These are phyloP conservation scores for Temnothorax longispinosus DNA, from an alignment of 1,140 invertebrate genomes.

Conservation along the genomic window DNA sequence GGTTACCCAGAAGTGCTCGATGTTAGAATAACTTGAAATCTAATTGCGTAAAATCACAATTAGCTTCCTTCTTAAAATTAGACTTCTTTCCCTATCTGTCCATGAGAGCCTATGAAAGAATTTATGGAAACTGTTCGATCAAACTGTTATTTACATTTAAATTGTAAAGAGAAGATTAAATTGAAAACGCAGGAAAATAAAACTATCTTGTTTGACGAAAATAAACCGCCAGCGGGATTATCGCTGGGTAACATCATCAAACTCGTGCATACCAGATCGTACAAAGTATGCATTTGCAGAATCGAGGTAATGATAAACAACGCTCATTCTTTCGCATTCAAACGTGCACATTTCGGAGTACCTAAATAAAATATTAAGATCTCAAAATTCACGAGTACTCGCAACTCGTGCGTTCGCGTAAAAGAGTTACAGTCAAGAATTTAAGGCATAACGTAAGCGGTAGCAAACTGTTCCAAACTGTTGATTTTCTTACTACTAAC, in stretches of 20 bases:
- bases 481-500: no score
- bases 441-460: no score
- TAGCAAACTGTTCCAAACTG: no score
- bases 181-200: neutral
- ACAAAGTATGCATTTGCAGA: neutral
- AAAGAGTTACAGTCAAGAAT: no score
- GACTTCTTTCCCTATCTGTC: neutral
- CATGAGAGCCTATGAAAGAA: neutral
- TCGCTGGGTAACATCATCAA: neutral
- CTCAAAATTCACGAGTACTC: no score
- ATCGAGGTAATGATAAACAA: conserved; percentile 7
- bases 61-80: neutral
- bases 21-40: neutral
- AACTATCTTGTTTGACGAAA: neutral
- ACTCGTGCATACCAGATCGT: neutral
- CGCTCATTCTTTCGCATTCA: neutral
- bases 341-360: neutral
- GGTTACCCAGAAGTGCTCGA: neutral
- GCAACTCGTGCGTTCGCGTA: no score
- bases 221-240: neutral
- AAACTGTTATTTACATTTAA: neutral
- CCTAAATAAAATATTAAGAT: neutral
- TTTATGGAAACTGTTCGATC: neutral
- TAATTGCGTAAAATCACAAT: neutral
- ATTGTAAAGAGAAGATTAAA: neutral